phyloP scores from a whole-genome alignment of 2,888 invertebrate genomes.

The Leucophenga maculata region DNA sequence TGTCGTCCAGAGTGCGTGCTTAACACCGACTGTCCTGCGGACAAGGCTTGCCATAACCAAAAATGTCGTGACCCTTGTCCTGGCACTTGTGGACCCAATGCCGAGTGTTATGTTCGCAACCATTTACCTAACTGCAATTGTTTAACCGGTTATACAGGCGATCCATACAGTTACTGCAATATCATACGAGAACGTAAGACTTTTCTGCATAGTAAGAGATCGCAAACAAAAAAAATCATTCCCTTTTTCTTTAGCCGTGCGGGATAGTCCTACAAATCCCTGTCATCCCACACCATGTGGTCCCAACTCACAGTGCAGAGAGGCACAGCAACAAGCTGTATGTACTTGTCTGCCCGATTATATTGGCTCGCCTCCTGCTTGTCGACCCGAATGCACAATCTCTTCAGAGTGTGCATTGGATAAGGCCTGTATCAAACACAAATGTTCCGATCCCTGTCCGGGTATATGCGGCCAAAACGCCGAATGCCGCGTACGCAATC shows the following conservation, averaged over 20 bases:
- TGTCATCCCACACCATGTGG: slow-evolving; percentile 79
- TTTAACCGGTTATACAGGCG: slow-evolving; percentile 80
- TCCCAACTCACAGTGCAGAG: slow-evolving; percentile 77
- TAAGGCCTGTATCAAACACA: slow-evolving; percentile 78
- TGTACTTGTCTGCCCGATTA: slow-evolving; percentile 78
- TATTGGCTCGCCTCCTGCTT: slow-evolving; percentile 80
- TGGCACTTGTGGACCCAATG: slow-evolving; percentile 83
- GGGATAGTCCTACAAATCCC: slow-evolving; percentile 71
- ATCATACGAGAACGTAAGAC: slow-evolving; percentile 73
- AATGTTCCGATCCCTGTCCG: slow-evolving; percentile 81
- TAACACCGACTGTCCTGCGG: slow-evolving; percentile 81
- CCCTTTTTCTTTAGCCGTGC: slow-evolving; percentile 50
- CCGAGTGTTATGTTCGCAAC: slow-evolving; percentile 82
- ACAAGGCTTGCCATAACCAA: slow-evolving; percentile 80
- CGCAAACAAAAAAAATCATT: not conserved
- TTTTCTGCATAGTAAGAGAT: not conserved
- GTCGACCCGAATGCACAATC: slow-evolving; percentile 84
- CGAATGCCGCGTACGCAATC: slow-evolving; percentile 74
- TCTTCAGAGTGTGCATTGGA: slow-evolving; percentile 79
- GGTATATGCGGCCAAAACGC: slow-evolving; percentile 84
- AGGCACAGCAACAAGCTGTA: slow-evolving; percentile 74
- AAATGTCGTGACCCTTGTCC: slow-evolving; percentile 86
- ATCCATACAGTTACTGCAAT: slow-evolving; percentile 81
- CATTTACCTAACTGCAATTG: slow-evolving; percentile 82
- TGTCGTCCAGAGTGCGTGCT: slow-evolving; percentile 83